Base-by-base conservation (phyloP, 53 echinoderm and acorn worm species). In the Holothuria scabra region DNA sequence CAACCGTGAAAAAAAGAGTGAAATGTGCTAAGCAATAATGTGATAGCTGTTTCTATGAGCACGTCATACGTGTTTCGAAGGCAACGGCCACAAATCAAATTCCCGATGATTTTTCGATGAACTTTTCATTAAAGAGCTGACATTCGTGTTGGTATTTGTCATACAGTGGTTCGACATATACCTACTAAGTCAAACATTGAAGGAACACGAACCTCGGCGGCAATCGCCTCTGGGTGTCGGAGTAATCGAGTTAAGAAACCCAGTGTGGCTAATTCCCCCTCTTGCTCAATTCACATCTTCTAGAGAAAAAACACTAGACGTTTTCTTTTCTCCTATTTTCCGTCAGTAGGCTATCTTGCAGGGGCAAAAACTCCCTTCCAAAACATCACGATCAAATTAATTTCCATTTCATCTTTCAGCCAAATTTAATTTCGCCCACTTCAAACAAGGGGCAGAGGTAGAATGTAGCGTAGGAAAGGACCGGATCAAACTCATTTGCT, bases 301-400 rank as follows among this genome's bases (percentile, higher is more conserved):
- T 71, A 44, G 71, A 71, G 71, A 14, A 37, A 71, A 71, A 71
- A 71, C 71, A 78, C 78, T 55, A 55, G 56, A 78, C 28, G 78
- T 78, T 26, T 64, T 64, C 56, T 56, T 78, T 56, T 78, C 56
- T 78, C 32, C 78, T 52, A 14, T 52, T 52, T 52, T 52, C 78
- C 78, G 25, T 78, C 78, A 56, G 78, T 78, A 55, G 28, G 72
- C 46, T 72, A 72, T 72, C 72, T 46, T 44, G 44, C 72, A 46
- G 78, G 64, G 65, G 82, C 37, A 64, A 81, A 61, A 81, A 44
- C 82, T 81, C 35, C 82, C 82, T 61, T 81, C 82, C 33, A 81
- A 81, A 81, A 81, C 65, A 81, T 81, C 82, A 81, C 31, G 82
- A 81, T 81, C 82, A 81, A 81, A 81, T 81, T 81, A 81, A 81